Conservation (phyloP, 2,888 invertebrate species). For the Ectobius pallidus region DNA sequence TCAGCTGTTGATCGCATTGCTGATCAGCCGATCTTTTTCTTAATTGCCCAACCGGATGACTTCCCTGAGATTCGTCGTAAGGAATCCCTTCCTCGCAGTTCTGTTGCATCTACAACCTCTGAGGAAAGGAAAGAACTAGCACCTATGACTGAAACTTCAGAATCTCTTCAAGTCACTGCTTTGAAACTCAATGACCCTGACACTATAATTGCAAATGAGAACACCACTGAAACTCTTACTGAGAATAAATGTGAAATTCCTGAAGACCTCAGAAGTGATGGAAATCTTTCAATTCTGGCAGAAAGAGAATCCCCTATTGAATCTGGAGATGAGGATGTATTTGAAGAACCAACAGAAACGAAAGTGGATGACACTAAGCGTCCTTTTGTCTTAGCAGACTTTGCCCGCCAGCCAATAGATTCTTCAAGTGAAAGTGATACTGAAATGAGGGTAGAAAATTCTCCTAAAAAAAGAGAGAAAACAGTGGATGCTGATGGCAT, state of each 20-base stretch:
- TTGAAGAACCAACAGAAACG: conserved; percentile 30
- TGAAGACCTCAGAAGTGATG: background rate
- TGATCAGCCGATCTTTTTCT: conserved; percentile 63
- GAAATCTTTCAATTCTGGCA: background rate
- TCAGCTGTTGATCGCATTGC: conserved; percentile 53
- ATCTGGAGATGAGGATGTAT: conserved; percentile 38
- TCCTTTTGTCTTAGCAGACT: conserved; percentile 44
- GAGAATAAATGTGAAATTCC: background rate
- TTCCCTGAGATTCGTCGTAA: conserved; percentile 54
- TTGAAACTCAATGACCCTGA: background rate
- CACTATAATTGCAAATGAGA: background rate
- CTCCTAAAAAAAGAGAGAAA: background rate
- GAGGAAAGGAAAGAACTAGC: conserved; percentile 10
- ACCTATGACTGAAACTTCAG: background rate
- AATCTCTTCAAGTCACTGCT: background rate
- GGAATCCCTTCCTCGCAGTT: conserved; percentile 45
- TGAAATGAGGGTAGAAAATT: background rate
- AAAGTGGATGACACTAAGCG: conserved; percentile 34
- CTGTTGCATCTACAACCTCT: background rate
- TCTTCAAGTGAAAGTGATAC: conserved; percentile 31
- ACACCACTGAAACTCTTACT: background rate
- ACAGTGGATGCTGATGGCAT: conserved; percentile 45
- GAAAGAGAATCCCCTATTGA: conserved; percentile 8
- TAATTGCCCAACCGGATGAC: conserved; percentile 63
- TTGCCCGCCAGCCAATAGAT: conserved; percentile 34